These are phyloP conservation scores for Galaxias olidus DNA, from an alignment of 2,797 vertebrate species.

Conservation along the genomic window DNA sequence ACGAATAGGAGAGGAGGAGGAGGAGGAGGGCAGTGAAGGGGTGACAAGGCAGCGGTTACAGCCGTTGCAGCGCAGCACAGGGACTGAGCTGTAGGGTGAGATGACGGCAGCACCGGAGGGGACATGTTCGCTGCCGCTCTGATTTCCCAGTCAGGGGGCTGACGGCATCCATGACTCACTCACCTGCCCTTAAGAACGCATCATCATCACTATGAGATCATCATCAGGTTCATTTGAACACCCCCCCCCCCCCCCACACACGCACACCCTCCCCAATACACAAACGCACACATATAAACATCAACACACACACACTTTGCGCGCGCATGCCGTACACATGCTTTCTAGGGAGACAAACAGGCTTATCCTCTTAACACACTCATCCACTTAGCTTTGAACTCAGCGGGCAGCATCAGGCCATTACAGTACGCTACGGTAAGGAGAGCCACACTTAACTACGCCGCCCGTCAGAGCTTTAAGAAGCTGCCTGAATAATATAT, in stretches of 20 bases:
- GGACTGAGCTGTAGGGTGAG: conserved; percentile 6
- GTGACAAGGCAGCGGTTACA: conserved; percentile 34
- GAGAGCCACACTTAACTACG: conserved; percentile 32
- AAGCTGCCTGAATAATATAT: conserved; percentile 26
- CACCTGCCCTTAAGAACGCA: conserved; percentile 44
- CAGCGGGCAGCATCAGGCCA: conserved; percentile 20
- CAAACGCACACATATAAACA: neutral
- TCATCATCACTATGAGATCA: conserved; percentile 65
- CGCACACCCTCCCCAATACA: neutral
- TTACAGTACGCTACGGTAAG: conserved; percentile 22
- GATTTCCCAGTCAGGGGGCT: conserved; percentile 63
- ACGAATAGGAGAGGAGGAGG: conserved; percentile 2
- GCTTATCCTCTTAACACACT: conserved; percentile 28
- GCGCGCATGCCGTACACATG: conserved; percentile 4
- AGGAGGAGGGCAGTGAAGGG: neutral
- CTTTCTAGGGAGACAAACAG: neutral
- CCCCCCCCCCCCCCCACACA: neutral
- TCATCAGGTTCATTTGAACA: conserved; percentile 53
- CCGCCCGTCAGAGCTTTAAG: conserved; percentile 3
- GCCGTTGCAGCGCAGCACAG: neutral
- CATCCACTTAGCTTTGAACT: conserved; percentile 15
- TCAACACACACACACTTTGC: neutral
- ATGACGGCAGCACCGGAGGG: neutral
- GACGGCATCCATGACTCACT: conserved; percentile 65
- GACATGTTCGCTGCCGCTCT: conserved; percentile 43